Base-by-base conservation (phyloP, 2,888 invertebrate genomes). In the Globia sparganii region DNA sequence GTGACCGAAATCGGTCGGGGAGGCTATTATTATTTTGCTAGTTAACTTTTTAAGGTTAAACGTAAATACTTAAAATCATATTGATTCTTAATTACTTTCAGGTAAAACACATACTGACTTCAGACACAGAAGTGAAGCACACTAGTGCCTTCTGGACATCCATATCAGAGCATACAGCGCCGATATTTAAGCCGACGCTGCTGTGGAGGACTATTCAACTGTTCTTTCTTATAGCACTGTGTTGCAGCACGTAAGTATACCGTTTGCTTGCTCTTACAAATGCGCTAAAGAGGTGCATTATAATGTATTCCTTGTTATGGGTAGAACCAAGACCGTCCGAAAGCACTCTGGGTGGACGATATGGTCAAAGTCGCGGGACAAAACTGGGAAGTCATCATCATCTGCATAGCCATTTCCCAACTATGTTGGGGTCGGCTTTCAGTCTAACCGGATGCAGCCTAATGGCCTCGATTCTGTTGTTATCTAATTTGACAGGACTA, bases 201-300 rank as follows among this genome's bases (percentile, higher is more conserved):
- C 87, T 97, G 0, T 94, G 92, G 87, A 94, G 94, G 58, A 97
- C 97, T 0, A 28, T 96, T 3, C 95, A 97, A 46, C 92, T 97
- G 8, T 97, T 97, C 87, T 94, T 94, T 64, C 93, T 97, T 13
- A 95, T 97, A 90, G 96, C 97, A 78, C 91, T 97, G 2, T 97
- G 97, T 83, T 97, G 97, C 95, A 97, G 97, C 90, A 97, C 97
- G 97, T 97, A 92, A 95, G 96, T 49, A 5, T 46, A 8, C 59
- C 8, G 49, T 92, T 59, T 31, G 9, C 3, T 78, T 78, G 71
- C 71, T 71, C 4, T 67, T 13, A 46, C 15, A 49, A 56, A 31
- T 37, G 0, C 71, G 18, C 1, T 25, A 25, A 34, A 21, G 34
- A 34, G 18, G 9, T 34, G 9, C 31, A 8, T 11, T 21, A 4